Percentiles rank a stretch among this genome's conserved stretches.
These are phyloP conservation scores for Esox lucius DNA, from an alignment of 2,797 vertebrate species.

Conservation along the genomic window DNA sequence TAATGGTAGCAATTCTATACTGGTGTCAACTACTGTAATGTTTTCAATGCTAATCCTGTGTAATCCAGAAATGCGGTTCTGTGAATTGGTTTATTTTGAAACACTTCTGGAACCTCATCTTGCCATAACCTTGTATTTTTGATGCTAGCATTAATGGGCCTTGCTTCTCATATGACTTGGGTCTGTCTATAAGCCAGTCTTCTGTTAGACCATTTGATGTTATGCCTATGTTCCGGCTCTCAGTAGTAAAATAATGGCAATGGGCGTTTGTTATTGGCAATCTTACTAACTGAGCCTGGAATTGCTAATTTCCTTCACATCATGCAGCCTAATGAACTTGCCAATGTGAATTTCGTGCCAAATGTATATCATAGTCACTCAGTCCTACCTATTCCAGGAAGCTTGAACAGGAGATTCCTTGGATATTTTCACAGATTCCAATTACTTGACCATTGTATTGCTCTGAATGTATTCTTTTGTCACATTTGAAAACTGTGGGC, in stretches of 20 bases:
- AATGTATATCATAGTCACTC: neutral
- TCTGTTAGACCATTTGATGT: neutral
- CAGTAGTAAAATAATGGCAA: neutral
- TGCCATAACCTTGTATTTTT: neutral
- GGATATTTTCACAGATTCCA: neutral
- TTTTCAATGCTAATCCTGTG: too few species aligned
- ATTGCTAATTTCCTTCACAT: neutral
- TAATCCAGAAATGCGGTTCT: too few species aligned
- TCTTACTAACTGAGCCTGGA: neutral
- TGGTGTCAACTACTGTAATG: too few species aligned
- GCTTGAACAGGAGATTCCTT: slow-evolving; percentile 1
- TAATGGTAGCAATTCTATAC: too few species aligned
- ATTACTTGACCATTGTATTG: neutral
- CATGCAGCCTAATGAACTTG: neutral
- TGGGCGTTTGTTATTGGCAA: neutral
- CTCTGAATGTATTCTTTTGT: neutral
- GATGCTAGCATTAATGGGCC: neutral
- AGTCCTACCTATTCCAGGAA: neutral
- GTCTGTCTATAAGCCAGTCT: neutral
- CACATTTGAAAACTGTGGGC: neutral
- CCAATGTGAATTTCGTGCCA: neutral
- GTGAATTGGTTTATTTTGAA: too few species aligned
- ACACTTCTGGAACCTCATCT: too few species aligned
- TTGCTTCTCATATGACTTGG: neutral
- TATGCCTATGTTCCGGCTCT: neutral